Base-by-base conservation (phyloP, 1,140 invertebrate genomes). In the Coptotermes formosanus region DNA sequence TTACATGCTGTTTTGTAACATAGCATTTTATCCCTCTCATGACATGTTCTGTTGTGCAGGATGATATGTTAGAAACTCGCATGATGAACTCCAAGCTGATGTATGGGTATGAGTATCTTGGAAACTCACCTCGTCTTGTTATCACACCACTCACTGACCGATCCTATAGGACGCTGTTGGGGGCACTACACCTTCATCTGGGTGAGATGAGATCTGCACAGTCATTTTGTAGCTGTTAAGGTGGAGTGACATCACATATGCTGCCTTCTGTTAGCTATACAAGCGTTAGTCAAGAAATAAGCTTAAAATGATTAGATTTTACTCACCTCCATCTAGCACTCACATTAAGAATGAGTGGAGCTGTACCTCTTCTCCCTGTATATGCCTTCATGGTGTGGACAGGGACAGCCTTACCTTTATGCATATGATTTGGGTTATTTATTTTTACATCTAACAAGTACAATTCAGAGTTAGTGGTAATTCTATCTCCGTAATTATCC, bases 81-180 rank as follows among this genome's bases (percentile, higher is more conserved):
- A 89, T 90, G 87, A 88, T 88, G 30, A 89, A 88, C 82, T 87
- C 97, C 3, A 93, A 95, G 88, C 97, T 98, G 91, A 90, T 92
- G 59, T 96, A 95, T 90, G 93, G 93, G 44, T 96, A 97, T 88
- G 96, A 97, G 89, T 97, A 97, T 90, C 90, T 97, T 82, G 96
- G 96, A 2, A 97, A 97, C 90, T 95, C 95, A 2, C 95, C 96
- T 0, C 92, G 96, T 87, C 91, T 97, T 43, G 96, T 97, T 19
- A 96, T 97, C 84, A 97, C 96, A 2, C 96, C 96, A 4, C 90
- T 97, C 16, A 97, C 96, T 55, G 96, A 97, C 91, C 92, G 96
- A 88, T 97, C 96, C 91, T 98, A 98, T 90, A 98, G 98, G 82
- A 82, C 82, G 9, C 81, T 86, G 82, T 48, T 86, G 45, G 82